These are phyloP conservation scores for Colletes collaris DNA, from an alignment of 2,888 invertebrate species.

Conservation along the genomic window DNA sequence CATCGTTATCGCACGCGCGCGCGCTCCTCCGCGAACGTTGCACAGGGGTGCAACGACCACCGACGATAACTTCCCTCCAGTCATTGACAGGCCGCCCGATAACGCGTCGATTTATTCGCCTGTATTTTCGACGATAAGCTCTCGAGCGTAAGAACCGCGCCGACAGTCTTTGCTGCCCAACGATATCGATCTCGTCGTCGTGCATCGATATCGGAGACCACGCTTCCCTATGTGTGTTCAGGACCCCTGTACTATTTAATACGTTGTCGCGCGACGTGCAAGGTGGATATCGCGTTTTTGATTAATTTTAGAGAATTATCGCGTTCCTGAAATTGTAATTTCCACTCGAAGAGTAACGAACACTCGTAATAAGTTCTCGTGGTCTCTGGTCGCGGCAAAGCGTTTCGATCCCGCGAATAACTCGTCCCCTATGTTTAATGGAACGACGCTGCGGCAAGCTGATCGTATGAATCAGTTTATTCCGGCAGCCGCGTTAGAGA, in stretches of 20 bases:
- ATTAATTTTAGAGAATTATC: too few species aligned
- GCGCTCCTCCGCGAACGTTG: slow-evolving; percentile 29
- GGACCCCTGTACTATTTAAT: too few species aligned
- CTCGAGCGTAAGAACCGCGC: slow-evolving; percentile 36
- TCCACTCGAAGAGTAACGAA: too few species aligned
- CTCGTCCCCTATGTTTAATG: slow-evolving; percentile 18
- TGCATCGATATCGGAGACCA: background rate
- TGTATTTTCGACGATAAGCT: slow-evolving; percentile 46
- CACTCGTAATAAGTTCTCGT: too few species aligned
- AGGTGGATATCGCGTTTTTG: too few species aligned
- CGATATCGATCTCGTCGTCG: background rate
- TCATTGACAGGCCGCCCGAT: slow-evolving; percentile 33
- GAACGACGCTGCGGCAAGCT: slow-evolving; percentile 17
- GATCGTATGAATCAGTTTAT: slow-evolving; percentile 60
- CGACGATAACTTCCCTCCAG: slow-evolving; percentile 40
- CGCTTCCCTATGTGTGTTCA: too few species aligned
- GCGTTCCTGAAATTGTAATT: too few species aligned
- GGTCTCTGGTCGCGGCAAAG: background rate
- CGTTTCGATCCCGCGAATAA: slow-evolving; percentile 42
- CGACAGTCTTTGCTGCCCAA: background rate
- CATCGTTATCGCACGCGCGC: slow-evolving; percentile 50
- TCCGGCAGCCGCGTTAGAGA: slow-evolving; percentile 54
- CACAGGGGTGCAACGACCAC: slow-evolving; percentile 30
- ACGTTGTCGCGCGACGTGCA: too few species aligned
- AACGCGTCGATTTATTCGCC: slow-evolving; percentile 52